Base-by-base conservation (phyloP, 2,888 invertebrate genomes). In the Candidula unifasciata region DNA sequence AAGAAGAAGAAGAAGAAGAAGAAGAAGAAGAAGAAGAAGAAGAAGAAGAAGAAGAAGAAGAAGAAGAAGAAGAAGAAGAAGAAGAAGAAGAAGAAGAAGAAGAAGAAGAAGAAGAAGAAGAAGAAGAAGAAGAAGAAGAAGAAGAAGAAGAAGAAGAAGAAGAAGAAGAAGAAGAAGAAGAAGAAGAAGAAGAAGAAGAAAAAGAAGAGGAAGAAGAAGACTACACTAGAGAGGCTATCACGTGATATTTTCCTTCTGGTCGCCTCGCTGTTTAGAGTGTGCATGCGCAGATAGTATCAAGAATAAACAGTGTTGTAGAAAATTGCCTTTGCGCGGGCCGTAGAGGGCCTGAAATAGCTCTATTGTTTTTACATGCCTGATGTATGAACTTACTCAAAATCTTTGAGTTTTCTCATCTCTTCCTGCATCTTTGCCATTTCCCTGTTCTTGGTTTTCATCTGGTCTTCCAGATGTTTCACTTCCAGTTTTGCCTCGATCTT, bases 371-470 rank as follows among this genome's bases (percentile, higher is more conserved):
- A 24, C n/a, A 24, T 5, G 18, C 60, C 21, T 5, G 16, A 69
- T 37, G 33, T 8, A 80, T 8, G 13, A 3, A 83, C 83, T 77
- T 69, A 83, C 83, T 83, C 83, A n/a, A 83, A 54, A 27, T 83
- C 83, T 30, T n/a, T 68, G 18, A 78, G 69, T n/a, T 83, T 83
- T 73, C 66, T 78, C 5, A 78, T 24, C 24, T 83, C 83, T 0
- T 83, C 83, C n/a, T 52, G 52, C 33, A 77, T 54, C 44, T 83
- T 83, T 5, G 10, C 5, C 0, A 78, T 5, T 54, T 83, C 83
- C 27, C 68, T 52, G 33, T 57, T 35, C 69, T 78, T 83, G 3
- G 27, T 33, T 66, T 69, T 83, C n/a, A 77, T 18, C 0, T 24
- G 13, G 35, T 83, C 83, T 64, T 83, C 83, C 13, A 69, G 52